A percentile compares a stretch with the other conserved stretches of the same genome.
Conservation (phyloP, 1,140 invertebrate species). For the Drosophila kohkoa region DNA sequence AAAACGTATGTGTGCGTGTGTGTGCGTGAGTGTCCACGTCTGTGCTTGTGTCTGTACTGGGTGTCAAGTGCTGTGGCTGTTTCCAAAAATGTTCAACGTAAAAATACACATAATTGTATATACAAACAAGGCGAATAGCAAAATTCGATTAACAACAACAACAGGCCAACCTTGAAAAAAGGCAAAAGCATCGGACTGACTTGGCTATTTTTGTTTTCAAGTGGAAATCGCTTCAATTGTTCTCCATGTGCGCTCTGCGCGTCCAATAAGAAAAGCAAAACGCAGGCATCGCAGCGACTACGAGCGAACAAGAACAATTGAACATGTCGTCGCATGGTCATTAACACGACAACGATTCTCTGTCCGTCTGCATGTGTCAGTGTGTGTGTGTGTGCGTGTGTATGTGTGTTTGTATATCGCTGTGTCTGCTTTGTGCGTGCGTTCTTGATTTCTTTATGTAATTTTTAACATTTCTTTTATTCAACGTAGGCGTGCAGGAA, state of each 20-base stretch:
- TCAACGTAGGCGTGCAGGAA: constrained; percentile 66
- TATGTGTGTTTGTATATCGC: constrained; percentile 14
- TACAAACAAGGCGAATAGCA: constrained; percentile 31
- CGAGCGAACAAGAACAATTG: constrained; percentile 60
- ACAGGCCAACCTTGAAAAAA: constrained; percentile 76
- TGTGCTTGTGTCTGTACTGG: constrained; percentile 28
- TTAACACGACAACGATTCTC: constrained; percentile 48
- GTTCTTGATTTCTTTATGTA: constrained; percentile 51
- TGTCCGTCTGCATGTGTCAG: constrained; percentile 2
- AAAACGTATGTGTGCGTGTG: constrained; percentile 26
- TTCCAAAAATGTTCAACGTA: constrained; percentile 78
- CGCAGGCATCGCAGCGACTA: constrained; percentile 25
- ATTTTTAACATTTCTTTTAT: constrained; percentile 45
- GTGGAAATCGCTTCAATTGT: constrained; percentile 60
- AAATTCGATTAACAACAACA: constrained; percentile 77
- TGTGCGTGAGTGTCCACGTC: constrained; percentile 6
- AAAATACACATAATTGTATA: constrained; percentile 15
- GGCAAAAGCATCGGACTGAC: constrained; percentile 39
- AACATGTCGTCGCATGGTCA: constrained; percentile 63
- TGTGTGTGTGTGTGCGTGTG: background rate
- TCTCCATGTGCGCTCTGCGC: constrained; percentile 33
- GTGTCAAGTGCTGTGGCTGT: constrained; percentile 31
- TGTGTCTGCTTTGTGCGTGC: constrained; percentile 58
- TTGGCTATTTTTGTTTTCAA: constrained; percentile 64
- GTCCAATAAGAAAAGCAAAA: constrained; percentile 64